phyloP scores from a whole-genome alignment of 1,140 invertebrate species.

The Habropoda laboriosa region DNA sequence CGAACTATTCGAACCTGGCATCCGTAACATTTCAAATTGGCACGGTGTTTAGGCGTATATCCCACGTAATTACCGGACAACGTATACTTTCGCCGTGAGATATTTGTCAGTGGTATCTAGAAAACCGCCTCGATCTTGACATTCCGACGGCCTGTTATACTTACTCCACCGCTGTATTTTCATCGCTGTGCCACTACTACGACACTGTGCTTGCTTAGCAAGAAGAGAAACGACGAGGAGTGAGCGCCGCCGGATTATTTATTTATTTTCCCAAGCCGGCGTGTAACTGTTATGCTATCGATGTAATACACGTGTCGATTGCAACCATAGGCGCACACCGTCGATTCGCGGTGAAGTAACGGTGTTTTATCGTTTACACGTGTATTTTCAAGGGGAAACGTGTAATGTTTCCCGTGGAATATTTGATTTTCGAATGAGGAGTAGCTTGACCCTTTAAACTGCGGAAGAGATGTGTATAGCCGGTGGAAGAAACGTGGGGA shows the following conservation, averaged over 20 bases:
- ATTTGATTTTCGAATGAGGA: no score
- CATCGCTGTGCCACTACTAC: not conserved
- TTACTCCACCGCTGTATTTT: not conserved
- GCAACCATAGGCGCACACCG: not conserved
- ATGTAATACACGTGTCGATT: conserved; percentile 4
- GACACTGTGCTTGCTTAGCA: not conserved
- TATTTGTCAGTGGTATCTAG: conserved; percentile 2
- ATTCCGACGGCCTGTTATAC: not conserved
- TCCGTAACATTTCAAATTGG: conserved; percentile 37
- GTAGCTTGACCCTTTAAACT: no score
- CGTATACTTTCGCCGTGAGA: conserved; percentile 11
- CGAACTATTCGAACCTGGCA: conserved; percentile 14
- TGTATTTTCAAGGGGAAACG: no score
- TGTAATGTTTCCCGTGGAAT: no score
- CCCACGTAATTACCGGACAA: conserved; percentile 13
- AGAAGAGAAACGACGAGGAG: not conserved
- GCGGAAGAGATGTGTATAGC: no score
- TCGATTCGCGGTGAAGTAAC: not conserved
- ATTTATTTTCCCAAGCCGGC: not conserved
- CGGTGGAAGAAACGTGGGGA: no score
- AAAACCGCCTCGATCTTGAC: conserved; percentile 3
- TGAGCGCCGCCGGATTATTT: not conserved
- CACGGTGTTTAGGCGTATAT: conserved; percentile 28
- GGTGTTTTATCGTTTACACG: not conserved
- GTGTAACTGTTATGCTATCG: conserved; percentile 5